phyloP scores from a whole-genome alignment of 1,140 invertebrate genomes.

The Heliconius melpomene region DNA sequence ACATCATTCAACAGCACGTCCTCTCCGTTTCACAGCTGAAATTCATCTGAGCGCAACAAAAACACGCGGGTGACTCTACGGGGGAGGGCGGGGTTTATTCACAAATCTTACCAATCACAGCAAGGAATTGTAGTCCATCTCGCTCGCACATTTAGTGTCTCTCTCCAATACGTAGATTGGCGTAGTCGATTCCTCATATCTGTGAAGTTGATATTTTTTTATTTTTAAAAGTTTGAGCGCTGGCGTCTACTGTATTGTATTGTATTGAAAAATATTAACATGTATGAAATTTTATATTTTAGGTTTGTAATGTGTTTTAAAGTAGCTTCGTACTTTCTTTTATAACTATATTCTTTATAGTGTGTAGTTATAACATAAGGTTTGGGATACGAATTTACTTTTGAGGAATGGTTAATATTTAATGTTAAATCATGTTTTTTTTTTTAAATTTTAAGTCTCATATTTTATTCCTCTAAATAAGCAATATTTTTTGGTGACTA shows the following conservation, averaged over 20 bases:
- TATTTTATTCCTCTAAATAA: too few relatives aligned
- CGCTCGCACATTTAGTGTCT: conserved; percentile 38
- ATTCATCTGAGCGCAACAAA: conserved; percentile 62
- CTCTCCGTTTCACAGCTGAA: conserved; percentile 39
- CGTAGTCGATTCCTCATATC: conserved; percentile 68
- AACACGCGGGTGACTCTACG: conserved; percentile 56
- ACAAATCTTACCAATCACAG: conserved; percentile 44
- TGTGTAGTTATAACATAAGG: background rate
- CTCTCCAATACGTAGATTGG: conserved; percentile 56
- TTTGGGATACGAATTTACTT: background rate
- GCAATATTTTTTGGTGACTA: too few relatives aligned
- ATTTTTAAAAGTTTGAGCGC: conserved; percentile 54
- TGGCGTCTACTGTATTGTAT: conserved; percentile 46
- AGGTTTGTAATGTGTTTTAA: background rate
- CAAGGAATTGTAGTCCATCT: conserved; percentile 28
- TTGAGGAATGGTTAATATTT: background rate
- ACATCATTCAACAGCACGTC: conserved; percentile 47
- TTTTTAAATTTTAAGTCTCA: too few relatives aligned
- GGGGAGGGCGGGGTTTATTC: conserved; percentile 49
- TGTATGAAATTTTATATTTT: conserved; percentile 32
- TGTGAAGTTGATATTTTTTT: conserved; percentile 56
- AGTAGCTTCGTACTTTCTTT: background rate
- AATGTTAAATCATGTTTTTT: too few relatives aligned
- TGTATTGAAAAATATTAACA: conserved; percentile 33
- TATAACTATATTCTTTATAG: background rate